Percentiles rank a stretch among this genome's conserved stretches.
Conservation (phyloP, 2,113 vertebrate species). For the Gnathonemus longibarbis region DNA sequence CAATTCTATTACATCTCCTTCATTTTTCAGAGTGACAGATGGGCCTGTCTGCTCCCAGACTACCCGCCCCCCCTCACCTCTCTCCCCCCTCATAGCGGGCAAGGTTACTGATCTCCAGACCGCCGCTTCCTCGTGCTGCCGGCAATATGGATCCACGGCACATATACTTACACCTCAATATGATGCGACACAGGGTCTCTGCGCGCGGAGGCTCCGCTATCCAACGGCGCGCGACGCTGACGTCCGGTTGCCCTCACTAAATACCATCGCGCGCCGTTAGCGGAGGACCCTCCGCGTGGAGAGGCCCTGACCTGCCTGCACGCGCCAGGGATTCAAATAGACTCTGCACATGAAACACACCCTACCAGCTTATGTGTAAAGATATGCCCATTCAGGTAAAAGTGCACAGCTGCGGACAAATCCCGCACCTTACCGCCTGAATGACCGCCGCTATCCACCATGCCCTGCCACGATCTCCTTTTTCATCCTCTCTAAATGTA, state of each 20-base stretch:
- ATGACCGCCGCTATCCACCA: neutral
- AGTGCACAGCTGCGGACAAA: neutral
- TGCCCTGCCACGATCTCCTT: neutral
- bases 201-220: neutral
- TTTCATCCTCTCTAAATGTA: neutral
- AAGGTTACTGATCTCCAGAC: neutral
- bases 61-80: too few species aligned
- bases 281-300: neutral
- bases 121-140: neutral
- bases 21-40: constrained; percentile 19
- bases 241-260: neutral
- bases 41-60: neutral
- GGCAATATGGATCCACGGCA: neutral
- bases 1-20: neutral
- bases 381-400: neutral
- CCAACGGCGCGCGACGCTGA: neutral
- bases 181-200: neutral
- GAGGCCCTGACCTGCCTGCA: neutral
- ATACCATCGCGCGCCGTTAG: neutral
- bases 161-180: neutral
- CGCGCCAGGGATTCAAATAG: neutral
- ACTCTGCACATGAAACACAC: neutral
- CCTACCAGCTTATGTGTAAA: neutral
- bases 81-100: neutral
- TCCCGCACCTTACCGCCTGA: neutral